These are phyloP conservation scores for Poecilia latipinna DNA, from an alignment of 2,113 vertebrate genomes.

Conservation along the genomic window DNA sequence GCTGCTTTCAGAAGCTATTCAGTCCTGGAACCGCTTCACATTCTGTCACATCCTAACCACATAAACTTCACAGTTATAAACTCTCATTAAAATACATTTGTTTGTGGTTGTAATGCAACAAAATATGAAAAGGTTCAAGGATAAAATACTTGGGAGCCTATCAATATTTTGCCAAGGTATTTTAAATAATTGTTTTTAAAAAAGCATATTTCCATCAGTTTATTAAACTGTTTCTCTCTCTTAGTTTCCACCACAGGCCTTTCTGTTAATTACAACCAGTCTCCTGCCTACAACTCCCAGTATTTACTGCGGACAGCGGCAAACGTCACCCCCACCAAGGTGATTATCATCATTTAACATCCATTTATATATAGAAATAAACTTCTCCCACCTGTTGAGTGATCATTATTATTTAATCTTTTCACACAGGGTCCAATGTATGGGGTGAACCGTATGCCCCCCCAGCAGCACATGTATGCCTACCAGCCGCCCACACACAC, in stretches of 20 bases:
- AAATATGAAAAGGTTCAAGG: too few species aligned
- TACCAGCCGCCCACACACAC: slow-evolving; percentile 92
- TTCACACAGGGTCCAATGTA: slow-evolving; percentile 87
- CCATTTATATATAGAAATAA: background rate
- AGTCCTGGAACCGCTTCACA: background rate
- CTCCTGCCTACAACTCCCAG: slow-evolving; percentile 94
- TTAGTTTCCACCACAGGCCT: slow-evolving; percentile 90
- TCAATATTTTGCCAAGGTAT: background rate
- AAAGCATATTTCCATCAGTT: slow-evolving; percentile 4
- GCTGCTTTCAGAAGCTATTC: background rate
- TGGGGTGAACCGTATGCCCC: slow-evolving; percentile 89
- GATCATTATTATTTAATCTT: background rate
- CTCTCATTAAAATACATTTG: too few species aligned
- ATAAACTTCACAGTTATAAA: background rate
- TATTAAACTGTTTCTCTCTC: slow-evolving; percentile 43
- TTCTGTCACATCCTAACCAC: background rate
- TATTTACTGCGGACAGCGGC: slow-evolving; percentile 92
- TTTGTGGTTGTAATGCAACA: too few species aligned
- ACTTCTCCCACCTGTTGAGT: background rate
- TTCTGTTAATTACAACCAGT: slow-evolving; percentile 91
- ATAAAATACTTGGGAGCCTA: background rate
- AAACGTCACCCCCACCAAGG: slow-evolving; percentile 95
- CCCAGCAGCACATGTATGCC: slow-evolving; percentile 90
- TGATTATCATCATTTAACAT: slow-evolving; percentile 62
- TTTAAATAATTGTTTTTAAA: background rate